Evolutionary conservation across 35 echinoderm and acorn worm genomes (phyloP).

Genomic region (Patiria miniata): DNA sequence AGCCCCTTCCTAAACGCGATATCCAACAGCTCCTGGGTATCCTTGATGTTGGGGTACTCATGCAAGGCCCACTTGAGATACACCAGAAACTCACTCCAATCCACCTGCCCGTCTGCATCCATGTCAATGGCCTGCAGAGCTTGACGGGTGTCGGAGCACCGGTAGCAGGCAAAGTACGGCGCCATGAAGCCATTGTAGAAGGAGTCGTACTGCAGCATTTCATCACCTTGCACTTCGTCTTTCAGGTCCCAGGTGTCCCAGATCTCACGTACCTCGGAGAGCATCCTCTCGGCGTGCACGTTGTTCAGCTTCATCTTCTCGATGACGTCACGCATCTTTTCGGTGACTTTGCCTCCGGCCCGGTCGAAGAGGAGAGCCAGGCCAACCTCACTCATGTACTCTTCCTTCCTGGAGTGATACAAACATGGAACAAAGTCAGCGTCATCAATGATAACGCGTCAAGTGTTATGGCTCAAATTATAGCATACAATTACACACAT

Average conservation of each 20-base stretch:
- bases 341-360: constrained; percentile 42
- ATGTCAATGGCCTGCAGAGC: constrained; percentile 61
- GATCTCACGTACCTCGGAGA: neutral
- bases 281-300: neutral
- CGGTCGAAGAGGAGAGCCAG: constrained; percentile 49
- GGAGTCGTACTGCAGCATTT: constrained; percentile 14
- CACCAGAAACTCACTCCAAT: constrained; percentile 58
- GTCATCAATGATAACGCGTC: too few species aligned
- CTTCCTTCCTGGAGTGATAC: constrained; percentile 35
- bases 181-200: constrained; percentile 44
- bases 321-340: constrained; percentile 31
- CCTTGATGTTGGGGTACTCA: constrained; percentile 44
- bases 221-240: constrained; percentile 20
- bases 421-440: neutral
- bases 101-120: constrained; percentile 57
- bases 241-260: constrained; percentile 50
- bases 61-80: constrained; percentile 37
- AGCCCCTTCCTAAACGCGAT: constrained; percentile 47
- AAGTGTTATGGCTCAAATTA: neutral
- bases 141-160: constrained; percentile 15
- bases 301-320: neutral
- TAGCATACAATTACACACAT: too few species aligned
- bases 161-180: constrained; percentile 31
- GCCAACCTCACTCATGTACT: constrained; percentile 43
- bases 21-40: constrained; percentile 38